Evolutionary conservation across 2,113 vertebrate genomes (phyloP).

Genomic region (Conger conger): DNA sequence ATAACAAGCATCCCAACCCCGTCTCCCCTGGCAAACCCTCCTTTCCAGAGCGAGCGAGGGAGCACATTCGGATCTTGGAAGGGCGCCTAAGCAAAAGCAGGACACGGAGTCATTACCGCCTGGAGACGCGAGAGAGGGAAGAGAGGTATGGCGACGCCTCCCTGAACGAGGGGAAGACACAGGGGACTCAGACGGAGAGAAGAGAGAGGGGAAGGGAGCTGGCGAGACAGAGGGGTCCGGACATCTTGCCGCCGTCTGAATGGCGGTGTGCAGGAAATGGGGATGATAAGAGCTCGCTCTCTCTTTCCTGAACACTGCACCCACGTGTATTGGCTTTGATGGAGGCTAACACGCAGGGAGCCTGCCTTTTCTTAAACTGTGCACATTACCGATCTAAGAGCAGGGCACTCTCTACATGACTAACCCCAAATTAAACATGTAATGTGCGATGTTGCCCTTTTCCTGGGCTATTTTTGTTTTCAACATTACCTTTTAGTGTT

Average conservation of each 20-base stretch:
- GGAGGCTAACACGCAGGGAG: not conserved
- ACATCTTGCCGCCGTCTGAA: not conserved
- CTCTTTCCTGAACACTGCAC: not conserved
- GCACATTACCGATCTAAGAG: not conserved
- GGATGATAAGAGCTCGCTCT: not conserved
- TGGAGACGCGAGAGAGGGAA: conserved; percentile 13
- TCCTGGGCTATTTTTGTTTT: not conserved
- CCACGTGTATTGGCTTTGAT: not conserved
- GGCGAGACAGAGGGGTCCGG: not conserved
- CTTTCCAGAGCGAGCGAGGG: conserved; percentile 7
- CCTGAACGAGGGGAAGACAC: not conserved
- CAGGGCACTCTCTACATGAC: not conserved
- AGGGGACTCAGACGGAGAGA: not conserved
- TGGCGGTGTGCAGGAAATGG: not conserved
- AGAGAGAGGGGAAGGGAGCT: conserved; percentile 16
- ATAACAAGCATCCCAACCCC: conserved; percentile 32
- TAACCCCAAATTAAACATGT: not conserved
- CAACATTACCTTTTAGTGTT: not conserved
- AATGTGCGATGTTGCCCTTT: not conserved
- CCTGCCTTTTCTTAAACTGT: not conserved
- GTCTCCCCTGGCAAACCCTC: not conserved
- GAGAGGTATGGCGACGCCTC: conserved; percentile 31
- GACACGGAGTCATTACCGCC: conserved; percentile 42
- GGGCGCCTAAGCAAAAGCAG: conserved; percentile 30
- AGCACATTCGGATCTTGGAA: conserved; percentile 37